phyloP scores from a whole-genome alignment of 2,888 invertebrate genomes.

The Epirrita christyi region DNA sequence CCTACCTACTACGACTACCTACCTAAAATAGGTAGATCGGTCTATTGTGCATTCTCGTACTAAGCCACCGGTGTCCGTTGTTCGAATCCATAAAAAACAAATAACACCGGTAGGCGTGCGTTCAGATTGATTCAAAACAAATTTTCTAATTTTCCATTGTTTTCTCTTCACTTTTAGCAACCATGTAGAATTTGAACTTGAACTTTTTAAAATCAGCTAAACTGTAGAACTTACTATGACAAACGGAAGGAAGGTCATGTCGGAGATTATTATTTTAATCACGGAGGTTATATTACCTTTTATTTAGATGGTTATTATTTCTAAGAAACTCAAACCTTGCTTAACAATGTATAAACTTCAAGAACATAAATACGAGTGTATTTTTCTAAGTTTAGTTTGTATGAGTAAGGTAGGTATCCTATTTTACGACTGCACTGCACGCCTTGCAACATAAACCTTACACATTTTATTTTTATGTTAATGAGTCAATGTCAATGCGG shows the following conservation, averaged over 20 bases:
- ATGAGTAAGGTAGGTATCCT: slow-evolving; percentile 3
- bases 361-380: neutral
- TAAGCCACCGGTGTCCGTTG: too few relatives aligned
- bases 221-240: neutral
- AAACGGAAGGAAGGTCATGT: slow-evolving; percentile 7
- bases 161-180: neutral
- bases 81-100: too few relatives aligned
- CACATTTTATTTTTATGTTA: slow-evolving; percentile 37
- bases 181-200: neutral
- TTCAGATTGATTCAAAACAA: too few relatives aligned
- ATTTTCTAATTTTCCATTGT: neutral
- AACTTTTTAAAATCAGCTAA: neutral
- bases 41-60: too few relatives aligned
- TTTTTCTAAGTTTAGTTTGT: slow-evolving; percentile 1
- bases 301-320: slow-evolving; percentile 13
- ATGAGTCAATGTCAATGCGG: slow-evolving; percentile 53
- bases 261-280: slow-evolving; percentile 16
- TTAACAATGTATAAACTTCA: neutral
- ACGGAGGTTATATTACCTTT: slow-evolving; percentile 16
- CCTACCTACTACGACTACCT: too few relatives aligned
- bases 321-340: slow-evolving; percentile 12
- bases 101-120: too few relatives aligned
- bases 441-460: slow-evolving; percentile 29
- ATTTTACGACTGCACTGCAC: slow-evolving; percentile 24
- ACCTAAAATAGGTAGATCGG: too few relatives aligned